phyloP scores from a whole-genome alignment of 1,140 invertebrate genomes.

The Sminthurinus signatus region DNA sequence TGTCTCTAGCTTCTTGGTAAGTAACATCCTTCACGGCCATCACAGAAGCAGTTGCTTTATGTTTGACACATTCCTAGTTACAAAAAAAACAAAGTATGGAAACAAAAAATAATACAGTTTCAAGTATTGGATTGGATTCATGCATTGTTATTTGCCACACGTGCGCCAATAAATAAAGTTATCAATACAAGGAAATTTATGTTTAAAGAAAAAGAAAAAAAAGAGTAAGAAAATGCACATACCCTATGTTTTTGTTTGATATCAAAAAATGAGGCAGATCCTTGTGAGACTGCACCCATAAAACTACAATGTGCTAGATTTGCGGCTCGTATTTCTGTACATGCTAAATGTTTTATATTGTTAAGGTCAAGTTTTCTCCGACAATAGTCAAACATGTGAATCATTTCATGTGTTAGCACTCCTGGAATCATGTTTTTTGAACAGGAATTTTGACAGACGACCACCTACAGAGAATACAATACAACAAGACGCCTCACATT shows the following conservation, averaged over 20 bases:
- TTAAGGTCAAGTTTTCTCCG: constrained; percentile 78
- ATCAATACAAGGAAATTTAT: too few species aligned
- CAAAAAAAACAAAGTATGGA: constrained; percentile 42
- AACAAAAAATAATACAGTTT: neutral
- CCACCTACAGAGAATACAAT: constrained; percentile 61
- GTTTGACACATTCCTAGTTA: constrained; percentile 75
- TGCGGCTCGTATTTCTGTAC: constrained; percentile 86
- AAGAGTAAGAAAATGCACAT: too few species aligned
- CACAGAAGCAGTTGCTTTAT: constrained; percentile 75
- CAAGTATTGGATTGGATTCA: neutral
- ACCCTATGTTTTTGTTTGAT: constrained; percentile 67
- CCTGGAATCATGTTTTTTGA: constrained; percentile 62
- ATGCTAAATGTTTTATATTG: constrained; percentile 88
- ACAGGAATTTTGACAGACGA: constrained; percentile 81
- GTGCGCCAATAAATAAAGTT: too few species aligned
- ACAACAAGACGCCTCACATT: too few species aligned
- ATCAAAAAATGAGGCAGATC: constrained; percentile 65
- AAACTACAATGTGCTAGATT: constrained; percentile 89
- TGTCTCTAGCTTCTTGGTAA: constrained; percentile 60
- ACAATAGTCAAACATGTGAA: constrained; percentile 96
- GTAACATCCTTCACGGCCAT: constrained; percentile 69
- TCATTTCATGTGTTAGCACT: constrained; percentile 83
- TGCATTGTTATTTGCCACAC: too few species aligned
- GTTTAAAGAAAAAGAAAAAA: too few species aligned
- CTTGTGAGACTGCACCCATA: constrained; percentile 66